phyloP scores from a whole-genome alignment of 2,888 invertebrate genomes.

The Eupithecia subfuscata region DNA sequence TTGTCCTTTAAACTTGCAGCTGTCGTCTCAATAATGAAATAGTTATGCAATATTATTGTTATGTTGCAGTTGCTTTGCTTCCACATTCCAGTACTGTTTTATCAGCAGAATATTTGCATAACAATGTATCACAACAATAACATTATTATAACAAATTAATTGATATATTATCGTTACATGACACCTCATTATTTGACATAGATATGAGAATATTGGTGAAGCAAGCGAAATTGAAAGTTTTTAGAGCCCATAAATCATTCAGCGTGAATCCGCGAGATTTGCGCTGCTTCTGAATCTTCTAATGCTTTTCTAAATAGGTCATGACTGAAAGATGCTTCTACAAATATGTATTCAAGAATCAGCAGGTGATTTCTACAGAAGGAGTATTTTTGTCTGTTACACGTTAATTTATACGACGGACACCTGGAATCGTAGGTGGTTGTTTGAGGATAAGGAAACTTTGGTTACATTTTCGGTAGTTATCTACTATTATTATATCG shows the following conservation, averaged over 20 bases:
- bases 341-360: constrained; percentile 23
- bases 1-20: constrained; percentile 2
- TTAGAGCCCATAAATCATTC: constrained; percentile 22
- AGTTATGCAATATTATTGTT: constrained; percentile 68
- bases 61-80: constrained; percentile 61
- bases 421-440: constrained; percentile 1
- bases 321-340: constrained; percentile 30
- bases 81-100: constrained; percentile 75
- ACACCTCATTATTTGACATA: not conserved
- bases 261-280: constrained; percentile 16
- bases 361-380: constrained; percentile 23
- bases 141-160: constrained; percentile 49
- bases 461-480: not conserved
- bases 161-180: constrained; percentile 1
- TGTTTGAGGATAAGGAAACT: not conserved
- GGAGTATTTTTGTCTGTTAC: constrained; percentile 18
- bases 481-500: not conserved
- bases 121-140: constrained; percentile 65
- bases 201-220: not conserved
- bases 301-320: constrained; percentile 33
- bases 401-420: constrained; percentile 1
- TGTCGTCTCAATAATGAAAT: constrained; percentile 44
- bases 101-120: constrained; percentile 72
- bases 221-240: not conserved
- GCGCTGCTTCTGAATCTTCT: constrained; percentile 16